Evolutionary conservation across 2,888 invertebrate genomes (phyloP).

Genomic region (Galerucella pusilla): DNA sequence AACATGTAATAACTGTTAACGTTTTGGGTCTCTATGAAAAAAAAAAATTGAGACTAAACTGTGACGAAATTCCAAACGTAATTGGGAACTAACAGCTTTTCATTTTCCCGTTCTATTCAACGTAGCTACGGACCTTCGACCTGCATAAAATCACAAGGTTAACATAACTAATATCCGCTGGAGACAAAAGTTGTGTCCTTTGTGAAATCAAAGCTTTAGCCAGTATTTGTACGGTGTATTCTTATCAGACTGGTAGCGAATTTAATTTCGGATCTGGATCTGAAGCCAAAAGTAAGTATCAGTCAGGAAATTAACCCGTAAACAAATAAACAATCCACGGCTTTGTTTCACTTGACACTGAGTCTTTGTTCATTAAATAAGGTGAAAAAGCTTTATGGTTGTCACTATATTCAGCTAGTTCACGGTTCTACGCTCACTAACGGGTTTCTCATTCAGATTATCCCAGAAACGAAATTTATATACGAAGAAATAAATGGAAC

Average conservation of each 20-base stretch:
- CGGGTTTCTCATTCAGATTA: neutral
- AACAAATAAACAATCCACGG: constrained; percentile 9
- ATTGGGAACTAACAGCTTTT: neutral
- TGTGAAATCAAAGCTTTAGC: constrained; percentile 10
- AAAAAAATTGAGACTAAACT: neutral
- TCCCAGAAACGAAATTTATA: neutral
- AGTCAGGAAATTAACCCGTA: neutral
- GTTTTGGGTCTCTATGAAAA: neutral
- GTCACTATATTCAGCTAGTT: constrained; percentile 4
- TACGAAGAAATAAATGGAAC: neutral
- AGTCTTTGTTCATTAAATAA: constrained; percentile 6
- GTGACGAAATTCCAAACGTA: neutral
- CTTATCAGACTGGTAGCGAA: neutral
- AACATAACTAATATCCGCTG: constrained; percentile 4
- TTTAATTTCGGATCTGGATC: constrained; percentile 2
- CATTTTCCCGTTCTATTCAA: neutral
- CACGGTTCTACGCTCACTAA: neutral
- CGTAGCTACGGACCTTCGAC: neutral
- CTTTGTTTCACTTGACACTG: neutral
- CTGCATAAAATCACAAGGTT: constrained; percentile 6
- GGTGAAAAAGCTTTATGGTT: neutral
- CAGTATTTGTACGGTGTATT: neutral
- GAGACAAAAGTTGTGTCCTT: constrained; percentile 9
- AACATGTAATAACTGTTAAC: neutral
- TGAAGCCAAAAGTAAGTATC: neutral